These are phyloP conservation scores for Drosophila neocordata DNA, from an alignment of 1,140 invertebrate genomes.

Conservation along the genomic window DNA sequence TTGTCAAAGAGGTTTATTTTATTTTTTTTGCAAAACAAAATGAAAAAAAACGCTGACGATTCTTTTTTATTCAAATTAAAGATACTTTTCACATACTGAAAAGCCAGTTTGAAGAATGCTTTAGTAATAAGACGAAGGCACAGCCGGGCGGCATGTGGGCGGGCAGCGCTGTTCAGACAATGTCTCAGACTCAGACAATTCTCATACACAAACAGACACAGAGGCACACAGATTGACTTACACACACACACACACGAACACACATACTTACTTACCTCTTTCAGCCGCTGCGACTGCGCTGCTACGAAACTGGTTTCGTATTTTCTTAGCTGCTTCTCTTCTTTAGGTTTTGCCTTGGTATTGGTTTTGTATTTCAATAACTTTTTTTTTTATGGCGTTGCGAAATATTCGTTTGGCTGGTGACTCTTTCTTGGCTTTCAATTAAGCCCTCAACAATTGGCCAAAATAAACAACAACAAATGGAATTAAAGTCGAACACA, in stretches of 20 bases:
- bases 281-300: constrained; percentile 70
- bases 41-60: neutral
- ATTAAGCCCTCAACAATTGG: constrained; percentile 68
- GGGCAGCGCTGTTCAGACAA: constrained; percentile 24
- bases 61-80: constrained; percentile 67
- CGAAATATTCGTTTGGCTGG: constrained; percentile 50
- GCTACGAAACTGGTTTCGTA: constrained; percentile 70
- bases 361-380: constrained; percentile 50
- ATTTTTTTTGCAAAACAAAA: neutral
- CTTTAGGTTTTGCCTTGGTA: constrained; percentile 29
- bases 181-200: constrained; percentile 34
- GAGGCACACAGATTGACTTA: constrained; percentile 22
- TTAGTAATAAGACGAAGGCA: constrained; percentile 18
- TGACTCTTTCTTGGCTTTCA: constrained; percentile 66
- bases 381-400: constrained; percentile 56
- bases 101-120: constrained; percentile 46
- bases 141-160: constrained; percentile 55
- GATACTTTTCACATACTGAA: constrained; percentile 54
- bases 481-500: constrained; percentile 60
- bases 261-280: constrained; percentile 48
- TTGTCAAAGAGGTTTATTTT: constrained; percentile 26
- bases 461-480: constrained; percentile 57
- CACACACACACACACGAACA: constrained; percentile 35
- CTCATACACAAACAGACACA: constrained; percentile 19
- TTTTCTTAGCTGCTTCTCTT: constrained; percentile 38